phyloP scores from a whole-genome alignment of 2,888 invertebrate genomes.

The Osmoderma eremita region DNA sequence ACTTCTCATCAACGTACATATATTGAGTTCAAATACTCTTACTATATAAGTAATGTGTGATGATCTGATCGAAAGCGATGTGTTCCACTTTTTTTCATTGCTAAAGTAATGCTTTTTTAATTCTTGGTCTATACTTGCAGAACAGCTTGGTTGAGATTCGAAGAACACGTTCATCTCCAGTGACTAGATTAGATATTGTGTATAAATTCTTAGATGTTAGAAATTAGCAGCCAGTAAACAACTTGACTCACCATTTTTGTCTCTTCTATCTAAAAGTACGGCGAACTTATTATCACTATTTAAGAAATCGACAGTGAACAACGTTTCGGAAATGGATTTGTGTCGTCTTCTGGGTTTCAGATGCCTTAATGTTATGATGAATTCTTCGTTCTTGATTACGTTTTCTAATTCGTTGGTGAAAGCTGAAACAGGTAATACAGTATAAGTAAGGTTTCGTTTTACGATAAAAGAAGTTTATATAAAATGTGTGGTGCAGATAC shows the following conservation, averaged over 20 bases:
- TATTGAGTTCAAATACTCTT: too few species aligned
- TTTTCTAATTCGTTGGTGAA: slow-evolving; percentile 65
- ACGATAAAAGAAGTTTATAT: neutral
- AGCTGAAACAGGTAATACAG: slow-evolving; percentile 59
- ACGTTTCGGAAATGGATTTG: slow-evolving; percentile 64
- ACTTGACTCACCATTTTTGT: slow-evolving; percentile 67
- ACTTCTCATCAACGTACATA: too few species aligned
- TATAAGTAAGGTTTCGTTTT: slow-evolving; percentile 15
- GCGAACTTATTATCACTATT: slow-evolving; percentile 67
- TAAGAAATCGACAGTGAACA: slow-evolving; percentile 68
- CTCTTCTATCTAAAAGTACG: slow-evolving; percentile 67
- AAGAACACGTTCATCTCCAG: too few species aligned
- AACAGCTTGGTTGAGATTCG: too few species aligned
- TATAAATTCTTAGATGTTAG: too few species aligned
- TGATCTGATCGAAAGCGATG: too few species aligned
- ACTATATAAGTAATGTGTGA: too few species aligned
- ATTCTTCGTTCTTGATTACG: slow-evolving; percentile 66
- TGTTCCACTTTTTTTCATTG: too few species aligned
- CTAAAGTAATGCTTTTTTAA: too few species aligned
- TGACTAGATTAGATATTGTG: too few species aligned
- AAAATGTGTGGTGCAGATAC: neutral
- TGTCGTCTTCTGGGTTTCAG: slow-evolving; percentile 65
- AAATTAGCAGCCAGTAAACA: too few species aligned
- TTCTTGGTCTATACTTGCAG: too few species aligned
- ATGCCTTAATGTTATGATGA: slow-evolving; percentile 67